phyloP scores from a whole-genome alignment of 2,113 vertebrate genomes.

The Dendropsophus ebraccatus region DNA sequence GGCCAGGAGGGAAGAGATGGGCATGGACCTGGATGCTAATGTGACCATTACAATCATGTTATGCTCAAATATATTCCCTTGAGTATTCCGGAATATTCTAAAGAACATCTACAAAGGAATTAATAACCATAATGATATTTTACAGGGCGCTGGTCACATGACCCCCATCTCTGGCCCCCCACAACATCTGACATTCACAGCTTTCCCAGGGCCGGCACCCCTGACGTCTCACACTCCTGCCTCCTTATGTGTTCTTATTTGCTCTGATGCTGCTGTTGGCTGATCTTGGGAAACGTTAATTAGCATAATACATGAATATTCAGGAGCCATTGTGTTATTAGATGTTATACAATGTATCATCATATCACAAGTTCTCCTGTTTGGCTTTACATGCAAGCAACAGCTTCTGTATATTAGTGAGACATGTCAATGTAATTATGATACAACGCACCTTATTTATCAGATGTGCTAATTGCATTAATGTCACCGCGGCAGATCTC shows the following conservation, averaged over 20 bases:
- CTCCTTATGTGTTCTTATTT: too few species aligned
- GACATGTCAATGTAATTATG: background rate
- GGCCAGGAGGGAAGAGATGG: too few species aligned
- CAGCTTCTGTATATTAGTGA: background rate
- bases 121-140: too few species aligned
- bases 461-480: conserved; percentile 7
- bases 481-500: background rate
- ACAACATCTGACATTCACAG: too few species aligned
- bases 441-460: background rate
- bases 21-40: too few species aligned
- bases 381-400: background rate
- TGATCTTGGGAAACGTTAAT: background rate
- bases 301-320: background rate
- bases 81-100: too few species aligned
- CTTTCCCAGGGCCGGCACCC: background rate
- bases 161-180: too few species aligned
- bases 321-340: background rate
- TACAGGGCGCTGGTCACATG: too few species aligned
- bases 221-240: background rate
- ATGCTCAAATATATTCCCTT: too few species aligned
- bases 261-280: background rate
- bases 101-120: too few species aligned
- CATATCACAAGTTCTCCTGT: too few species aligned
- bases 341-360: background rate
- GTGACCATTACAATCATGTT: too few species aligned